Evolutionary conservation across 2,797 vertebrate genomes (phyloP).

Genomic region (Holocentrus rufus): DNA sequence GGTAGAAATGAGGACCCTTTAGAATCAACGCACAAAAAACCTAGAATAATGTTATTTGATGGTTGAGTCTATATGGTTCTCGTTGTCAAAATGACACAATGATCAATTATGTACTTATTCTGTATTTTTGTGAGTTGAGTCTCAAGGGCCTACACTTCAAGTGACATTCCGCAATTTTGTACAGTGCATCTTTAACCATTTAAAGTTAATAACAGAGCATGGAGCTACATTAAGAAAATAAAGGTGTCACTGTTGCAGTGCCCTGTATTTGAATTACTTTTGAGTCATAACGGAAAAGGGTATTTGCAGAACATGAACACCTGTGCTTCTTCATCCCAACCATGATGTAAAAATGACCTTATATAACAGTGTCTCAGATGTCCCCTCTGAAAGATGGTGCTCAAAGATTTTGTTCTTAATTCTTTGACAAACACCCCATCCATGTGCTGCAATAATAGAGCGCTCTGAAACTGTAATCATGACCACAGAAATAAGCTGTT

Average conservation of each 20-base stretch:
- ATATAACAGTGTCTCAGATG: constrained; percentile 9
- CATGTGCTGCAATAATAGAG: constrained; percentile 14
- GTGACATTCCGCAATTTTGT: no score
- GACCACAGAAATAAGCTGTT: constrained; percentile 62
- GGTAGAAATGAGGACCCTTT: no score
- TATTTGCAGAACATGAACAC: not conserved
- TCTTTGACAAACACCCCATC: constrained; percentile 33
- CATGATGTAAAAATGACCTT: constrained; percentile 2
- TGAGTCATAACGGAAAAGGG: not conserved
- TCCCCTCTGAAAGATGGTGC: constrained; percentile 3
- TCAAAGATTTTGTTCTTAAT: constrained; percentile 18
- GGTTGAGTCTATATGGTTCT: no score
- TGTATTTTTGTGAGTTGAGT: no score
- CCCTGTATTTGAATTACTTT: not conserved
- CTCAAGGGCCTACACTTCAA: no score
- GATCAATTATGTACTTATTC: no score
- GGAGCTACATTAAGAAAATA: not conserved
- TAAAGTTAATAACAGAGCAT: not conserved
- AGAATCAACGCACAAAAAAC: no score
- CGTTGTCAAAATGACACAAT: no score
- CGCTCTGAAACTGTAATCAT: constrained; percentile 45
- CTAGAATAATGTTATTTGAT: no score
- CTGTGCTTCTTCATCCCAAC: not conserved
- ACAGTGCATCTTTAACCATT: no score
- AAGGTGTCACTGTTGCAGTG: not conserved